Conservation (phyloP, 2,113 vertebrate genomes). For the Arizona elegans region DNA sequence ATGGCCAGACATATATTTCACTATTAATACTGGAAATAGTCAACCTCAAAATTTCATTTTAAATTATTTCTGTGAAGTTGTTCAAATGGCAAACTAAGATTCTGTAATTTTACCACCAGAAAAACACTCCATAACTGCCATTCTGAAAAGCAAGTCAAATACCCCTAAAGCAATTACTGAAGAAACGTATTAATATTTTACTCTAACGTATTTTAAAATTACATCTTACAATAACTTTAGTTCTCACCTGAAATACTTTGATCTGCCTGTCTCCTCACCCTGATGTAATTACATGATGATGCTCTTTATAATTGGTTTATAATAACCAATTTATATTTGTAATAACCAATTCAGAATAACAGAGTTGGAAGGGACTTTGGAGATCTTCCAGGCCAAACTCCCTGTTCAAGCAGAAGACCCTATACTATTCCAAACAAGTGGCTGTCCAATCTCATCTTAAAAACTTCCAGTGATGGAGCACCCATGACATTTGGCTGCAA, state of each 20-base stretch:
- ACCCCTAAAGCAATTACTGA: neutral
- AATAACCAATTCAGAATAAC: neutral
- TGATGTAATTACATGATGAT: neutral
- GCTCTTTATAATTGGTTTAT: neutral
- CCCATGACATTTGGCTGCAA: neutral
- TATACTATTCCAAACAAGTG: neutral
- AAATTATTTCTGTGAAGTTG: neutral
- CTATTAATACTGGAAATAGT: neutral
- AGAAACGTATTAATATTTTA: neutral
- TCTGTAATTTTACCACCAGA: neutral
- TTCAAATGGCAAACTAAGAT: neutral
- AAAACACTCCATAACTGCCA: neutral
- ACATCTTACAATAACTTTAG: neutral
- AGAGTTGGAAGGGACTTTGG: neutral
- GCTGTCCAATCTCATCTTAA: neutral
- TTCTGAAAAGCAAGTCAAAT: neutral
- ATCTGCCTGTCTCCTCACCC: neutral
- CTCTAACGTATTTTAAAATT: neutral
- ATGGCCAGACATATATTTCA: neutral
- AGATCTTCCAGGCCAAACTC: neutral
- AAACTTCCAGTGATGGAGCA: neutral
- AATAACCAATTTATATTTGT: neutral
- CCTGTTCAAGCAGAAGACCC: neutral
- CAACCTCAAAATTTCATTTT: slow-evolving; percentile 4
- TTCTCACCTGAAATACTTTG: neutral